Evolutionary conservation across 2,113 vertebrate genomes (phyloP).

Genomic region (Chloropsis hardwickii): DNA sequence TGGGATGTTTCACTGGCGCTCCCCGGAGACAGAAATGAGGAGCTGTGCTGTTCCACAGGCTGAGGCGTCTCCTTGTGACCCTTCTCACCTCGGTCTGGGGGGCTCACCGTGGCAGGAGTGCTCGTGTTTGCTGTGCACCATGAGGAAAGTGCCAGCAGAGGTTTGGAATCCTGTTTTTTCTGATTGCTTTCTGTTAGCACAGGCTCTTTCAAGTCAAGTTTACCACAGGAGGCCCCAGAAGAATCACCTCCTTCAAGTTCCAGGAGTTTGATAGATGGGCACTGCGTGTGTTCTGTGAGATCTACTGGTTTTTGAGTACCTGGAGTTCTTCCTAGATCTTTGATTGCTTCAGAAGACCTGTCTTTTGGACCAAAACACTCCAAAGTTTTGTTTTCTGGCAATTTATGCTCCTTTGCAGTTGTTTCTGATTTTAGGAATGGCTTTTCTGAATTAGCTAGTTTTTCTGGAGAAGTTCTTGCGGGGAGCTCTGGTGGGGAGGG

Average conservation of each 20-base stretch:
- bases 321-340: constrained; percentile 1
- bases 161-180: constrained; percentile 31
- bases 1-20: neutral
- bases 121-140: neutral
- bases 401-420: neutral
- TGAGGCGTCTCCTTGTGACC: neutral
- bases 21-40: neutral
- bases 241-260: constrained; percentile 25
- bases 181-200: constrained; percentile 20
- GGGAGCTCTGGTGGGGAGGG: neutral
- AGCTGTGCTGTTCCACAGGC: neutral
- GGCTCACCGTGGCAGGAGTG: neutral
- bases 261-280: neutral
- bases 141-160: constrained; percentile 15
- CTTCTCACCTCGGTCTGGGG: neutral
- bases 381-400: constrained; percentile 17
- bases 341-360: constrained; percentile 32
- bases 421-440: constrained; percentile 8
- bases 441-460: neutral
- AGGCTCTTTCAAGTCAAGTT: constrained; percentile 26
- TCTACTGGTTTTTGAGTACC: neutral
- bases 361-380: constrained; percentile 21
- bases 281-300: neutral
- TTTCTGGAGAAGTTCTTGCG: constrained; percentile 23
- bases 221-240: neutral